Base-by-base conservation (phyloP, 2,113 vertebrate genomes). In the Caloenas nicobarica region DNA sequence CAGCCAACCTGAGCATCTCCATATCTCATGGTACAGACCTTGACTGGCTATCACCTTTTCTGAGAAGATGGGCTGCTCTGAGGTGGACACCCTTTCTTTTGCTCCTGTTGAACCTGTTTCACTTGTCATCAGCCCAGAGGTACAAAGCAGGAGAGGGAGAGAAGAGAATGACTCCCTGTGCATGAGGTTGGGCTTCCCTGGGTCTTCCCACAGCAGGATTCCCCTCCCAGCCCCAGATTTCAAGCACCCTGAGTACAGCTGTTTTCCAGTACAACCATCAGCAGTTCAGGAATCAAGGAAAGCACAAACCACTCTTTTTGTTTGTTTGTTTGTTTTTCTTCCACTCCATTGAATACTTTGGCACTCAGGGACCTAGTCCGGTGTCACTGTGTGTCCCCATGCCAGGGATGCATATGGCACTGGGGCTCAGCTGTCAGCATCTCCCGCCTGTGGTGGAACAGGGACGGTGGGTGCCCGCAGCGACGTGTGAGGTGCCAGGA, bases 301-400 rank as follows among this genome's bases (percentile, higher is more conserved):
- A 66, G 5, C 13, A 51, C 17, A n/a, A 50, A 66, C 23, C 4
- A 6, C 2, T 5, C 24, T 16, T 11, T 19, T 40, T 40, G 11
- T 40, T 13, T 40, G 11, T 46, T 19, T 46, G 9, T 46, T 15
- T 42, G 5, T 13, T 25, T 69, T 24, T 46, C 11, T 38, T 33
- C 16, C 22, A 5, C 1, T 0, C 7, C 29, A 7, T 1, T 7
- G 46, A 58, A 36, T 26, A 14, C 58, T 91, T 51, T 50, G 66
- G 9, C 26, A 17, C 60, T 7, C 4, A 44, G 9, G 22, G 12
- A 2, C 19, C 24, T 21, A 5, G 11, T 7, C 13, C 5, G 7
- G 21, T 31, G 28, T 36, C 70, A 4, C 19, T 2, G 1, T 8
- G 0, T 4, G 58, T 86, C 24, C 46, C 78, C 44, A 0, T 8